Conservation (phyloP, 1,140 invertebrate genomes). For the Saxidomus purpurata region DNA sequence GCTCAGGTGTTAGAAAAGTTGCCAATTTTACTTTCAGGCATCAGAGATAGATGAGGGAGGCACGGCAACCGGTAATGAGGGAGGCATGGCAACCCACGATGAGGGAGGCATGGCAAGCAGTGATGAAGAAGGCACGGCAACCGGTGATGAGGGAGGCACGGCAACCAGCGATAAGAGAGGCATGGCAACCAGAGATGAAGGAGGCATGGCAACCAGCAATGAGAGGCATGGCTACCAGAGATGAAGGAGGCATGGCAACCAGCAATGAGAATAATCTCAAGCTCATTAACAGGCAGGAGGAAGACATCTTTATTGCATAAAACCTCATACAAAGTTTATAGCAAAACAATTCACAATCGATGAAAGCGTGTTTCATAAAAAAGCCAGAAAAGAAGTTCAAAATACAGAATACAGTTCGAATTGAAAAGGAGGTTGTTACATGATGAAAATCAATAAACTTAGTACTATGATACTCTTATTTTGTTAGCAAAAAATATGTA, state of each 20-base stretch:
- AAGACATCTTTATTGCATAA: no score
- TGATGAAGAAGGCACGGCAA: slow-evolving; percentile 9
- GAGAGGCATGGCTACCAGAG: no score
- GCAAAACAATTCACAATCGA: no score
- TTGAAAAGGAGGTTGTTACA: no score
- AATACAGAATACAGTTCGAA: no score
- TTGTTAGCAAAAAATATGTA: no score
- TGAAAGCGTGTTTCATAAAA: no score
- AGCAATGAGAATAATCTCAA: not conserved
- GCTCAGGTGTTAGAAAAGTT: not conserved
- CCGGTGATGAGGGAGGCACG: slow-evolving; percentile 12
- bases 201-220: slow-evolving; percentile 33
- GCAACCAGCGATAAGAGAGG: slow-evolving; percentile 33
- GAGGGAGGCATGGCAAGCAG: slow-evolving; percentile 29
- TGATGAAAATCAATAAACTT: no score
- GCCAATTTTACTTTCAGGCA: slow-evolving; percentile 12
- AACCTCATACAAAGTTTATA: no score
- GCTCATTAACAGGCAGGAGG: slow-evolving; percentile 4
- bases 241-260: not conserved
- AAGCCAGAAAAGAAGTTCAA: no score
- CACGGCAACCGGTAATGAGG: slow-evolving; percentile 26
- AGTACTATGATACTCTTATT: no score
- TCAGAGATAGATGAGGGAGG: slow-evolving; percentile 32
- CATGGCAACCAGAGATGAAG: not conserved
- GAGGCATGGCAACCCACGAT: slow-evolving; percentile 30